phyloP scores from a whole-genome alignment of 2,888 invertebrate genomes.

The Amiota mariae region DNA sequence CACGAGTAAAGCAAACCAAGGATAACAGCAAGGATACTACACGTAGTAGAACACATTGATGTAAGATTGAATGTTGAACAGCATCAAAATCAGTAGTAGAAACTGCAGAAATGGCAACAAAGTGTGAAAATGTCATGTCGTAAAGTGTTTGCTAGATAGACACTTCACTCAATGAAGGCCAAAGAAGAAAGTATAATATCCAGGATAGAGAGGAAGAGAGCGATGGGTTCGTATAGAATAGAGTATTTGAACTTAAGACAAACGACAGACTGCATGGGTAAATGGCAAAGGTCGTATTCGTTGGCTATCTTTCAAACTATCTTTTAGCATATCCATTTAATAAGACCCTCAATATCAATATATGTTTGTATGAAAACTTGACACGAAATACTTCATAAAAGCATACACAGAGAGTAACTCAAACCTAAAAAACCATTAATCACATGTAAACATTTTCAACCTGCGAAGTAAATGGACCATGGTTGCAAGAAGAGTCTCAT shows the following conservation, averaged over 20 bases:
- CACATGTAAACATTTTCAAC: conserved; percentile 11
- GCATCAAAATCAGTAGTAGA: conserved; percentile 29
- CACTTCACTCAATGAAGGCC: neutral
- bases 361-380: conserved; percentile 1
- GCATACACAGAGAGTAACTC: neutral
- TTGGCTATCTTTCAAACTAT: conserved; percentile 11
- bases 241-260: neutral
- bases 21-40: conserved; percentile 44
- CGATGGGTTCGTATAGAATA: no score
- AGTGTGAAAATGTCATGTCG: conserved; percentile 73
- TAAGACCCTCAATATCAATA: conserved; percentile 23
- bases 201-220: no score
- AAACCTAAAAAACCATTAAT: conserved; percentile 16
- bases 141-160: conserved; percentile 54
- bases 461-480: no score
- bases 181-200: no score
- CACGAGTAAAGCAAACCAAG: conserved; percentile 25
- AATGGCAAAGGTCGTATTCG: neutral
- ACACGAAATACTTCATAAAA: neutral
- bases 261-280: neutral
- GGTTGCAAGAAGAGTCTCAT: no score
- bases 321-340: conserved; percentile 18
- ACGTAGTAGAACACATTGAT: conserved; percentile 31
- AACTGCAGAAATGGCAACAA: conserved; percentile 58
- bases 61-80: conserved; percentile 13